Evolutionary conservation across 2,113 vertebrate species (phyloP).

Genomic region (Nothobranchius kuhntae): DNA sequence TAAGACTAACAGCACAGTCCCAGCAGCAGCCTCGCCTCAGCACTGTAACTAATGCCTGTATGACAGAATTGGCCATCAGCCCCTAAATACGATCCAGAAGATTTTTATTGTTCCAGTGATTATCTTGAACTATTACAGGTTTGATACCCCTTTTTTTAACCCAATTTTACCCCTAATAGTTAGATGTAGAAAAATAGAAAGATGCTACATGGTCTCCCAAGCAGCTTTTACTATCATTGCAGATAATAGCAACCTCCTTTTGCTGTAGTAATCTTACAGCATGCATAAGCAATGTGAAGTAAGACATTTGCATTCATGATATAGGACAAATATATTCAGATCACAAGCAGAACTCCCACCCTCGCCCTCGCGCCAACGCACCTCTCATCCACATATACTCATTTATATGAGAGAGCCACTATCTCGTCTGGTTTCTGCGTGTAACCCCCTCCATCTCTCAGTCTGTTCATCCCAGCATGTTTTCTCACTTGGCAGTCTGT

Average conservation of each 20-base stretch:
- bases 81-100: slow-evolving; percentile 58
- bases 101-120: slow-evolving; percentile 61
- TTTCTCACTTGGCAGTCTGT: slow-evolving; percentile 70
- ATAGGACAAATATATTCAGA: slow-evolving; percentile 47
- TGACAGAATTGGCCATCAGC: slow-evolving; percentile 62
- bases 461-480: slow-evolving; percentile 71
- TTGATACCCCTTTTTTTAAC: slow-evolving; percentile 8
- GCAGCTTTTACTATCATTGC: slow-evolving; percentile 8
- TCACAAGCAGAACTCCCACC: slow-evolving; percentile 33
- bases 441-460: slow-evolving; percentile 66
- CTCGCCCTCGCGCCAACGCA: slow-evolving; percentile 22
- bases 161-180: slow-evolving; percentile 20
- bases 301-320: slow-evolving; percentile 51
- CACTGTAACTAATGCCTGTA: slow-evolving; percentile 67
- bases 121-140: slow-evolving; percentile 47
- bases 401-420: slow-evolving; percentile 61
- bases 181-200: slow-evolving; percentile 20
- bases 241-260: slow-evolving; percentile 27
- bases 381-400: slow-evolving; percentile 55
- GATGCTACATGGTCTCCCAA: slow-evolving; percentile 20
- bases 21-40: slow-evolving; percentile 49
- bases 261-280: slow-evolving; percentile 27
- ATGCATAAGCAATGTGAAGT: slow-evolving; percentile 35
- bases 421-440: slow-evolving; percentile 52
- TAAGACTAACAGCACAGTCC: slow-evolving; percentile 63